Percentiles rank a stretch among this genome's conserved stretches.
Evolutionary conservation across 2,113 vertebrate species (phyloP).

Genomic region (Charina bottae): DNA sequence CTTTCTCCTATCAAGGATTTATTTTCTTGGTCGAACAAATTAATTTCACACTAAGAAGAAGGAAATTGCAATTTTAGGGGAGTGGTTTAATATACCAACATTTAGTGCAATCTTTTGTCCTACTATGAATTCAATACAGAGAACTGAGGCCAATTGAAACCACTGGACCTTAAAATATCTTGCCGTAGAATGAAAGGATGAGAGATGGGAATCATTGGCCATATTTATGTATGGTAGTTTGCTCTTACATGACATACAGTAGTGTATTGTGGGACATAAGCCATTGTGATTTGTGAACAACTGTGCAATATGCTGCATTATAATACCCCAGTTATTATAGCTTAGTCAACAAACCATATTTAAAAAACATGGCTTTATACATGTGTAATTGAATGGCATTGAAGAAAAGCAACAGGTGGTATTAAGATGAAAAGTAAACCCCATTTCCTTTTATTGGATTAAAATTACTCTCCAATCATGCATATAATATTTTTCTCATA

Average conservation of each 20-base stretch:
- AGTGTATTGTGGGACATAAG: too few relatives aligned
- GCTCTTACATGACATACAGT: too few relatives aligned
- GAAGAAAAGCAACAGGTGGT: neutral
- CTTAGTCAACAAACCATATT: too few relatives aligned
- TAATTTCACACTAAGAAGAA: conserved; percentile 72
- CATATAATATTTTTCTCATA: too few relatives aligned
- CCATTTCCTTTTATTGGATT: too few relatives aligned
- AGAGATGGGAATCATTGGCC: too few relatives aligned
- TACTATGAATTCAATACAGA: neutral
- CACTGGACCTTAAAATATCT: neutral
- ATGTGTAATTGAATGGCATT: neutral
- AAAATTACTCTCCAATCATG: too few relatives aligned
- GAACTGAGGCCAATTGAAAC: neutral
- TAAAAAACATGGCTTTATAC: neutral
- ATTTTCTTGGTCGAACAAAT: conserved; percentile 68
- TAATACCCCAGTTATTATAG: too few relatives aligned
- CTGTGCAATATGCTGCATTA: too few relatives aligned
- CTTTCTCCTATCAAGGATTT: conserved; percentile 64
- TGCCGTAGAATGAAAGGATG: neutral
- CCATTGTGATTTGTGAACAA: too few relatives aligned
- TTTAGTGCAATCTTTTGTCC: conserved; percentile 21
- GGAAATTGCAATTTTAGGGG: conserved; percentile 65
- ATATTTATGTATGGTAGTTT: too few relatives aligned
- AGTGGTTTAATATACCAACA: conserved; percentile 40
- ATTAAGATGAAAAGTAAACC: neutral